phyloP scores from a whole-genome alignment of 2,113 vertebrate genomes.

The Laticauda laticaudata region DNA sequence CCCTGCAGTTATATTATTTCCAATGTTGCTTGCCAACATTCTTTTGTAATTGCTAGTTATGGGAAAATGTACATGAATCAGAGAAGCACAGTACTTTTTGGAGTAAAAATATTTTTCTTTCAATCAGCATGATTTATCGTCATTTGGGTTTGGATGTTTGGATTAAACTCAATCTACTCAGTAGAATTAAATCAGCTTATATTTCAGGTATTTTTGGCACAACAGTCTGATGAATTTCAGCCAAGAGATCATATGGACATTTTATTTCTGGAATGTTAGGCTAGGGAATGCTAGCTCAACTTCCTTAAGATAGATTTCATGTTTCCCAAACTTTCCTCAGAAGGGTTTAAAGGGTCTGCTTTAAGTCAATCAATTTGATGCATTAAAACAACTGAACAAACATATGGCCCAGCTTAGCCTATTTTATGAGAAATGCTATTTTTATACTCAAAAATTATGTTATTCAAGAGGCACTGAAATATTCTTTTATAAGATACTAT shows the following conservation, averaged over 20 bases:
- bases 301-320: slow-evolving; percentile 20
- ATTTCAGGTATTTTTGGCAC: slow-evolving; percentile 21
- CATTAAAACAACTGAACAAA: neutral
- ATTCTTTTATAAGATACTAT: neutral
- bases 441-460: neutral
- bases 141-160: slow-evolving; percentile 6
- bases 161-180: neutral
- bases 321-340: neutral
- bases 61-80: slow-evolving; percentile 29
- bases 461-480: neutral
- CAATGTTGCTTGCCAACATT: slow-evolving; percentile 21
- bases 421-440: neutral
- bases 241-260: slow-evolving; percentile 4
- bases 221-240: neutral
- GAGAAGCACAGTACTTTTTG: neutral
- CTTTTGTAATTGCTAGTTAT: slow-evolving; percentile 38
- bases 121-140: slow-evolving; percentile 7
- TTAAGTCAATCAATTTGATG: neutral
- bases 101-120: slow-evolving; percentile 9
- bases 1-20: neutral
- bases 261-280: slow-evolving; percentile 38
- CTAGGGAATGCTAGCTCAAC: slow-evolving; percentile 7
- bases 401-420: neutral
- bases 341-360: neutral
- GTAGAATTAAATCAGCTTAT: slow-evolving; percentile 13